Evolutionary conservation across 2,113 vertebrate genomes (phyloP).

Genomic region (Hyaena hyaena): DNA sequence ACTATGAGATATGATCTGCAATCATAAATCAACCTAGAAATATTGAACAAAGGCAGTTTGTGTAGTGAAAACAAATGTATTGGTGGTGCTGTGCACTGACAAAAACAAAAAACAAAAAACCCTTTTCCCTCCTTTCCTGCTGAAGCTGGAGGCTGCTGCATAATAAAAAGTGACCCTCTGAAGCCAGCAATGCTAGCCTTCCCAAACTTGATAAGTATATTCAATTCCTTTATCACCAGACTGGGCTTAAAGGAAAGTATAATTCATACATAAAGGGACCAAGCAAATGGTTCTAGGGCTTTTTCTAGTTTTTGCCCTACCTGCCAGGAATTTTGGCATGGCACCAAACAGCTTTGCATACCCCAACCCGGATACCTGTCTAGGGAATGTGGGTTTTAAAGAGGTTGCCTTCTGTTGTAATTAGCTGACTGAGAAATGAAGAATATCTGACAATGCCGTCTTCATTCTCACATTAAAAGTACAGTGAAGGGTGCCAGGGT

Average conservation of each 20-base stretch:
- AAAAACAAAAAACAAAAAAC: slow-evolving; percentile 26
- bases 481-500: background rate
- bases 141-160: slow-evolving; percentile 51
- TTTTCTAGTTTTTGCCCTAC: background rate
- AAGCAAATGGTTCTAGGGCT: slow-evolving; percentile 50
- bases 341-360: background rate
- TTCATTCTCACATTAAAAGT: background rate
- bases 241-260: slow-evolving; percentile 52
- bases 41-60: slow-evolving; percentile 56
- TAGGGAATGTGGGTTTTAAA: background rate
- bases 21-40: slow-evolving; percentile 71
- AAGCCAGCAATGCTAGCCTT: slow-evolving; percentile 63
- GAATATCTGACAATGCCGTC: background rate
- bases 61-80: slow-evolving; percentile 42
- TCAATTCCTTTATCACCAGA: slow-evolving; percentile 60
- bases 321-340: slow-evolving; percentile 15
- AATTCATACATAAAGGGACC: slow-evolving; percentile 72
- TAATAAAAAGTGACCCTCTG: slow-evolving; percentile 58
- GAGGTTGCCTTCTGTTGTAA: slow-evolving; percentile 39
- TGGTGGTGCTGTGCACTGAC: background rate
- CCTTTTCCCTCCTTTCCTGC: background rate
- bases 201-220: slow-evolving; percentile 72
- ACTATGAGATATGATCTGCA: slow-evolving; percentile 51
- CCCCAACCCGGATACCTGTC: background rate
- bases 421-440: slow-evolving; percentile 31